phyloP scores from a whole-genome alignment of 2,113 vertebrate species.

The Dasyurus viverrinus region DNA sequence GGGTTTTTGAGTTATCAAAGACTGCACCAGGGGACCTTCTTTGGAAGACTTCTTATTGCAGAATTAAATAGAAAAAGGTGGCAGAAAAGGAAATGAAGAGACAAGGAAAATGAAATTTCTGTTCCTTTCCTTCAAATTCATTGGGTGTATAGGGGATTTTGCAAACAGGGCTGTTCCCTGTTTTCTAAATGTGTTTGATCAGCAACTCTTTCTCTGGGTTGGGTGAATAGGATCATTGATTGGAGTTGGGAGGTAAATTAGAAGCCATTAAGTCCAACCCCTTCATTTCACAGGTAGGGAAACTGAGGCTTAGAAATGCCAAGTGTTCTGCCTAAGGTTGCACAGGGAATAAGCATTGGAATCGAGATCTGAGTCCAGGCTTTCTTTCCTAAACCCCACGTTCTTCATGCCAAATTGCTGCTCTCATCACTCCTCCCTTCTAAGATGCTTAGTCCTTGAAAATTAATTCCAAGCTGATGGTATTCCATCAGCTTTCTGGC shows the following conservation, averaged over 20 bases:
- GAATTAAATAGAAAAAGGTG: neutral
- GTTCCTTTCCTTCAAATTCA: neutral
- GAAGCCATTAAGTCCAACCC: neutral
- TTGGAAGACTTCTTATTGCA: neutral
- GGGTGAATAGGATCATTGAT: neutral
- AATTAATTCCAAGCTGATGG: slow-evolving; percentile 6
- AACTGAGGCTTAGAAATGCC: neutral
- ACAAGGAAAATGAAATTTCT: neutral
- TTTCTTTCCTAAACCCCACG: neutral
- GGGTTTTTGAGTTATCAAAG: neutral
- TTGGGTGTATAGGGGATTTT: no score
- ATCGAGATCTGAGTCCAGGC: neutral
- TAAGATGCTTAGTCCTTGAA: neutral
- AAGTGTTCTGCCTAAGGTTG: neutral
- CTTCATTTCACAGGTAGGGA: neutral
- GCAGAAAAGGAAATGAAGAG: neutral
- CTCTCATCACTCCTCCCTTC: neutral
- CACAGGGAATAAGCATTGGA: neutral
- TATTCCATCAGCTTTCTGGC: neutral
- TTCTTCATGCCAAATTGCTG: neutral
- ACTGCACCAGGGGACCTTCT: neutral
- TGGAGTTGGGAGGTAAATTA: neutral
- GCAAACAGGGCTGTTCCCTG: neutral
- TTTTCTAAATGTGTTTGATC: neutral
- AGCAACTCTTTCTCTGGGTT: neutral